Percentiles rank a stretch among this genome's conserved stretches.
phyloP scores from a whole-genome alignment of 2,113 vertebrate genomes.

The Eublepharis macularius region DNA sequence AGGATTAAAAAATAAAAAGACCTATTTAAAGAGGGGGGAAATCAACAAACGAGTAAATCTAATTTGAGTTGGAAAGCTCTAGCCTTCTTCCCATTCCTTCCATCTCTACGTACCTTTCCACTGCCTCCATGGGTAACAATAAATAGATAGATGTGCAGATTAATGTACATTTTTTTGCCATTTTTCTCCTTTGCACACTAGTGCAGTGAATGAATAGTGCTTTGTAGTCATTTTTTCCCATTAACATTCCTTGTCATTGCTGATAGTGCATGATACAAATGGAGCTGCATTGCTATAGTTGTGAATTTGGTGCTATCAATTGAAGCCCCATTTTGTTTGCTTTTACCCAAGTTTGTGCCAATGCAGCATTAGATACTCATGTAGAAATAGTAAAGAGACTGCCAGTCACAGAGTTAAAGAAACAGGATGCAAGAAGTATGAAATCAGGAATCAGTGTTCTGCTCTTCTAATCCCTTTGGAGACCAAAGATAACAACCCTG shows the following conservation, averaged over 20 bases:
- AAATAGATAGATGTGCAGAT: too few species aligned
- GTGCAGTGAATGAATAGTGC: background rate
- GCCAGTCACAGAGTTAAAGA: rapidly evolving
- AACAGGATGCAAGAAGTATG: background rate
- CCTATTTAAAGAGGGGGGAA: too few species aligned
- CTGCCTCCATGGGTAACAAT: too few species aligned
- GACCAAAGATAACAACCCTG: background rate
- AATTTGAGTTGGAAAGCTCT: too few species aligned
- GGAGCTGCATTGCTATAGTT: background rate
- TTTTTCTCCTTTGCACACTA: too few species aligned
- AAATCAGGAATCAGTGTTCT: background rate
- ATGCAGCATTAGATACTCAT: background rate
- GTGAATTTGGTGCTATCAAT: background rate
- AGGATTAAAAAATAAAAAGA: too few species aligned
- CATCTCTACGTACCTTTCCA: too few species aligned
- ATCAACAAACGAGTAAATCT: too few species aligned
- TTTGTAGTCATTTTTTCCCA: background rate
- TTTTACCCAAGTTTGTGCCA: background rate
- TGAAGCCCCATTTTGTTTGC: background rate
- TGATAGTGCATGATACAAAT: background rate
- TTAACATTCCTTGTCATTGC: too few species aligned
- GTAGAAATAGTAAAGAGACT: background rate
- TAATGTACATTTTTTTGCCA: too few species aligned
- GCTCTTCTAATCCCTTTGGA: background rate
- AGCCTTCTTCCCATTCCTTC: too few species aligned